These are phyloP conservation scores for Apamea epomidion DNA, from an alignment of 2,888 invertebrate genomes.

Conservation along the genomic window DNA sequence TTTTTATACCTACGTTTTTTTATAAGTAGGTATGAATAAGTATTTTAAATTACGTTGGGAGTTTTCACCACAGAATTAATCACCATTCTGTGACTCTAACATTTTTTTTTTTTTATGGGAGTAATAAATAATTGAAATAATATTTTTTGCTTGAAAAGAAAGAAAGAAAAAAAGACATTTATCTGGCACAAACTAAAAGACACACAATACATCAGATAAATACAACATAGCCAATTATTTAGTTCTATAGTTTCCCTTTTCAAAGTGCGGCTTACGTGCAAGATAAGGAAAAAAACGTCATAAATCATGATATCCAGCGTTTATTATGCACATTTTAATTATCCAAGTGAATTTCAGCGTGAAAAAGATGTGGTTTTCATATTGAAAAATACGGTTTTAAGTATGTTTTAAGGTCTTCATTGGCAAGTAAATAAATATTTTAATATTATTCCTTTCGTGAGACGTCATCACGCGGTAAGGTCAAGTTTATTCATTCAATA, in stretches of 20 bases:
- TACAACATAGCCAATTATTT: neutral
- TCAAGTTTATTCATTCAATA: neutral
- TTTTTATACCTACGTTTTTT: neutral
- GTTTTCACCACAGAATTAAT: neutral
- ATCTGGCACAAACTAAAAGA: too few species aligned
- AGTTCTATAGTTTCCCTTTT: neutral
- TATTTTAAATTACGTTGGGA: too few species aligned
- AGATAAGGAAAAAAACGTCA: constrained; percentile 6
- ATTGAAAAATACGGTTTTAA: neutral
- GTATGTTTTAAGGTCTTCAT: neutral
- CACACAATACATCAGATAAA: too few species aligned
- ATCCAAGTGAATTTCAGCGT: neutral
- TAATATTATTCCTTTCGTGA: neutral
- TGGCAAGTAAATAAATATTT: neutral
- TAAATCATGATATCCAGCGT: neutral
- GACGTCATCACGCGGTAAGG: neutral
- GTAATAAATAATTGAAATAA: neutral
- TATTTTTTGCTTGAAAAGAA: neutral
- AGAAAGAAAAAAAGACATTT: too few species aligned
- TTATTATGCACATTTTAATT: constrained; percentile 15
- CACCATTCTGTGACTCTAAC: too few species aligned
- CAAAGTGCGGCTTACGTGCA: neutral
- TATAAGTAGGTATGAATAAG: neutral
- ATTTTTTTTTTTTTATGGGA: neutral
- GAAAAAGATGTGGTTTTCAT: neutral